phyloP scores from a whole-genome alignment of 2,113 vertebrate species.

The Eptesicus fuscus region DNA sequence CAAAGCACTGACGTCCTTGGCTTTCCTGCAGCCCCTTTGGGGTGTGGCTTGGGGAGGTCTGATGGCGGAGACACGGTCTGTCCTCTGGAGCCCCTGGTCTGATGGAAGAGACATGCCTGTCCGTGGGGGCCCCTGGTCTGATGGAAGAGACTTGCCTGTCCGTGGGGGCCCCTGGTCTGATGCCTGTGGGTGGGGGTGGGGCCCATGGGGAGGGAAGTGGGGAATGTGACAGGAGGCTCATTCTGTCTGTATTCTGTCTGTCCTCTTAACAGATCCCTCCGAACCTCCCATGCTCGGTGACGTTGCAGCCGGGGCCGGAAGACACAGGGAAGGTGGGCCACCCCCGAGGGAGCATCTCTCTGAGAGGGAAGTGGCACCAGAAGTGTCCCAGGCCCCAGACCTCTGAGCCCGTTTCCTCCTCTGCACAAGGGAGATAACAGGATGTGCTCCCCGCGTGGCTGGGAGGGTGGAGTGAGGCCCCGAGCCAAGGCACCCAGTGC shows the following conservation, averaged over 20 bases:
- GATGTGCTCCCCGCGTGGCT: fast-evolving
- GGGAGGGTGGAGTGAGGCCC: not conserved
- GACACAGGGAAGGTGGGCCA: conserved; percentile 94
- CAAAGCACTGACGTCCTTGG: not conserved
- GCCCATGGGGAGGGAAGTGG: not conserved
- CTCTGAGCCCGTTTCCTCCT: not conserved
- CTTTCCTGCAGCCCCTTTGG: not conserved
- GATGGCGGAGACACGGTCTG: not conserved
- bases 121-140: not conserved
- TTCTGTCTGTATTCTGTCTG: not conserved
- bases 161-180: no score
- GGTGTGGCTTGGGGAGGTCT: not conserved
- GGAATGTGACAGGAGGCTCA: not conserved
- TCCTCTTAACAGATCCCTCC: conserved; percentile 88
- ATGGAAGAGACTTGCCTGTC: no score
- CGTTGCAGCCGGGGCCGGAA: conserved; percentile 94
- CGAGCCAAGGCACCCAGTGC: fast-evolving
- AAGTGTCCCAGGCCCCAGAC: not conserved
- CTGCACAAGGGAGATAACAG: not conserved
- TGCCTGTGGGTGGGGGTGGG: not conserved
- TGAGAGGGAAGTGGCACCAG: not conserved
- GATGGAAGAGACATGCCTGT: not conserved
- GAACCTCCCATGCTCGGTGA: conserved; percentile 95
- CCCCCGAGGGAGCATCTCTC: not conserved
- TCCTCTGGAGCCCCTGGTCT: not conserved